phyloP scores from a whole-genome alignment of 2,888 invertebrate genomes.

The Tuberolachnus salignus region DNA sequence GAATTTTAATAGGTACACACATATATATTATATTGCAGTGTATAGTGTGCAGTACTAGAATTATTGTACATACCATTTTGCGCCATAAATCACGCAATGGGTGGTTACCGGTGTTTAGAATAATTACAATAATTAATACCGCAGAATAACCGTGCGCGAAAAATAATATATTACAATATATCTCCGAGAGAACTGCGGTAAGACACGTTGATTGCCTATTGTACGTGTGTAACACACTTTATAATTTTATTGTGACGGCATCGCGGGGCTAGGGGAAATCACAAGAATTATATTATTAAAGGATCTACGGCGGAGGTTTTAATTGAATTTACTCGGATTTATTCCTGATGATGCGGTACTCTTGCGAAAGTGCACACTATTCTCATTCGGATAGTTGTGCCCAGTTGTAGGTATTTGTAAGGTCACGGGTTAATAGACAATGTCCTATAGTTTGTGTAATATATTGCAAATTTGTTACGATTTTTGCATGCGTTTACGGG shows the following conservation, averaged over 20 bases:
- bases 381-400: too few species aligned
- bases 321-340: background rate
- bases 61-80: background rate
- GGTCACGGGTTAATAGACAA: too few species aligned
- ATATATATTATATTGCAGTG: background rate
- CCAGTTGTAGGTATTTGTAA: too few species aligned
- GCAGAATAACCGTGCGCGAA: background rate
- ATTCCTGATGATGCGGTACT: too few species aligned
- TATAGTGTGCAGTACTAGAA: background rate
- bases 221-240: background rate
- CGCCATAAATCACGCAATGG: conserved; percentile 33
- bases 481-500: too few species aligned
- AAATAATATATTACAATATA: conserved; percentile 8
- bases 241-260: too few species aligned
- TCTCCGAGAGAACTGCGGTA: background rate
- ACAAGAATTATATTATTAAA: too few species aligned
- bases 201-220: conserved; percentile 15
- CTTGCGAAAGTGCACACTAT: too few species aligned
- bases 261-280: too few species aligned
- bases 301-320: background rate
- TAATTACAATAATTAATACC: conserved; percentile 36
- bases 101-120: background rate
- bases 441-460: too few species aligned
- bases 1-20: conserved; percentile 25
- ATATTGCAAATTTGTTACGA: too few species aligned